These are phyloP conservation scores for Netelia virgata DNA, from an alignment of 2,888 invertebrate genomes.

Conservation along the genomic window DNA sequence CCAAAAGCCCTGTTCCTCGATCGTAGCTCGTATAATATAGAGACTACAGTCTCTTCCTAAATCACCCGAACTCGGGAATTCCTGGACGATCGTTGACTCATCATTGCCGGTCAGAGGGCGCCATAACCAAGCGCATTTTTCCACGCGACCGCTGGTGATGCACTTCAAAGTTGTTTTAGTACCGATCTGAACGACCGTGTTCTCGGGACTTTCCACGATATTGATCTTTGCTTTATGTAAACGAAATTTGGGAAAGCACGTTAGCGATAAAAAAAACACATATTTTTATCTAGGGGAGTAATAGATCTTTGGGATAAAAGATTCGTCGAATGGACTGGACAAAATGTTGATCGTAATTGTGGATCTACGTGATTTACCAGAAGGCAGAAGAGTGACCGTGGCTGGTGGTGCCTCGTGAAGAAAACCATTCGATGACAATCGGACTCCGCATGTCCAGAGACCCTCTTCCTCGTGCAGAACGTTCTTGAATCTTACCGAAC, in stretches of 20 bases:
- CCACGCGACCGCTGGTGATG: constrained; percentile 80
- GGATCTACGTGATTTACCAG: constrained; percentile 74
- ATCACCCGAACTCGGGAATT: constrained; percentile 81
- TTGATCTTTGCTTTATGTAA: constrained; percentile 78
- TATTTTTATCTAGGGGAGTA: not conserved
- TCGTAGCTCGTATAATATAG: constrained; percentile 72
- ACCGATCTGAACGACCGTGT: constrained; percentile 78
- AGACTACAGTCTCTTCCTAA: constrained; percentile 81
- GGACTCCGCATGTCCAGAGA: constrained; percentile 83
- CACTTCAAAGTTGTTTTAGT: constrained; percentile 79
- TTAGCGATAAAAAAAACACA: too few relatives aligned
- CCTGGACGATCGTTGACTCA: constrained; percentile 75
- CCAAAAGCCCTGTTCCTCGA: constrained; percentile 81
- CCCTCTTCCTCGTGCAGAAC: constrained; percentile 83
- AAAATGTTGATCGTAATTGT: not conserved
- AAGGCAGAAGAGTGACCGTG: constrained; percentile 81
- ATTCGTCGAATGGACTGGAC: not conserved
- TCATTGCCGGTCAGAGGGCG: constrained; percentile 75
- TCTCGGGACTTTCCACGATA: constrained; percentile 80
- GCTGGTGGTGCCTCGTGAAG: constrained; percentile 83
- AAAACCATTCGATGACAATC: constrained; percentile 79
- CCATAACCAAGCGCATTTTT: constrained; percentile 82
- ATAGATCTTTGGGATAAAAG: constrained; percentile 14
- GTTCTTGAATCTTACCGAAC: constrained; percentile 82
- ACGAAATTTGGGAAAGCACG: not conserved